A percentile compares a stretch with the other conserved stretches of the same genome.
Conservation (phyloP, 2,888 invertebrate species). For the Sclerodermus sp. region DNA sequence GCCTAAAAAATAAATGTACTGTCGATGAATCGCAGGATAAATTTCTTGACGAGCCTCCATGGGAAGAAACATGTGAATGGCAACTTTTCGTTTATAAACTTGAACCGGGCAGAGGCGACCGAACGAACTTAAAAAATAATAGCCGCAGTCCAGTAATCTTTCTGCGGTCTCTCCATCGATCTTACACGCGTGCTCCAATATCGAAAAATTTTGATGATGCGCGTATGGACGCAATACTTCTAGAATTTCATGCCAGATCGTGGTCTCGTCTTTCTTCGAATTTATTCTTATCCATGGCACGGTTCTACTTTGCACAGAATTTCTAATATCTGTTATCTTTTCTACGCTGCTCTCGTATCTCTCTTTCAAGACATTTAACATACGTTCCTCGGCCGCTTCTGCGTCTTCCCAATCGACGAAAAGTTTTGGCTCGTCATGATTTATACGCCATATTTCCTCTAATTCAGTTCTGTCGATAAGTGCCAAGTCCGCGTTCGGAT, state of each 20-base stretch:
- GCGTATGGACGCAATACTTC: slow-evolving; percentile 50
- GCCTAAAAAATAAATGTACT: slow-evolving; percentile 64
- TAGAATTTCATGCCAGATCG: slow-evolving; percentile 40
- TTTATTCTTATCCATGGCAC: slow-evolving; percentile 60
- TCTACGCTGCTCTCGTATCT: slow-evolving; percentile 59
- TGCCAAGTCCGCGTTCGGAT: slow-evolving; percentile 40
- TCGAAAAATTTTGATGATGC: slow-evolving; percentile 59
- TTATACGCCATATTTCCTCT: slow-evolving; percentile 34
- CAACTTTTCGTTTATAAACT: slow-evolving; percentile 59
- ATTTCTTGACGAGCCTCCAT: slow-evolving; percentile 56
- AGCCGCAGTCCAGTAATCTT: slow-evolving; percentile 62
- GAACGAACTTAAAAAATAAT: slow-evolving; percentile 67
- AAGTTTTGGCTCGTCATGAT: slow-evolving; percentile 55
- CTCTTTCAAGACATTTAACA: slow-evolving; percentile 58
- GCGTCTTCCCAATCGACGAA: slow-evolving; percentile 59
- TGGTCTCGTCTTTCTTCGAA: slow-evolving; percentile 50
- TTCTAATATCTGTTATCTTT: slow-evolving; percentile 54
- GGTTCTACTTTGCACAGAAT: slow-evolving; percentile 52
- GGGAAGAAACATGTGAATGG: slow-evolving; percentile 61
- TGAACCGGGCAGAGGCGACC: slow-evolving; percentile 69
- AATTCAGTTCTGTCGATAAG: slow-evolving; percentile 56
- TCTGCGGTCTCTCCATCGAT: slow-evolving; percentile 60
- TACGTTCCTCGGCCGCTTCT: slow-evolving; percentile 53
- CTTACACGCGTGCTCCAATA: slow-evolving; percentile 59
- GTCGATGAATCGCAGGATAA: slow-evolving; percentile 64